These are phyloP conservation scores for Nemotelus nigrinus DNA, from an alignment of 2,888 invertebrate genomes.

Conservation along the genomic window DNA sequence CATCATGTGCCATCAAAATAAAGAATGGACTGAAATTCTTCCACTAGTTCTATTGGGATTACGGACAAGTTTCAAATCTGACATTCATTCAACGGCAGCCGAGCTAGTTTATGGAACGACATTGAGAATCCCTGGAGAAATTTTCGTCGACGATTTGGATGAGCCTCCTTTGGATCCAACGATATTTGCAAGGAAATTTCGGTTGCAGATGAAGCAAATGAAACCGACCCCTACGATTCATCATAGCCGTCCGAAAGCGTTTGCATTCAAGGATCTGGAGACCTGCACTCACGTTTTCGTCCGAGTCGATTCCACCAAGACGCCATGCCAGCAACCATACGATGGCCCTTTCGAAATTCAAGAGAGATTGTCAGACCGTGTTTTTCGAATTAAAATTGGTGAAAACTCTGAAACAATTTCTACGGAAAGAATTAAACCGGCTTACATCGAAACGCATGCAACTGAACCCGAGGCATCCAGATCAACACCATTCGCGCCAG, in stretches of 20 bases:
- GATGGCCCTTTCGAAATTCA: neutral
- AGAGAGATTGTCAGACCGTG: neutral
- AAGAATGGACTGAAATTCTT: neutral
- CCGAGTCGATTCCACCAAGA: neutral
- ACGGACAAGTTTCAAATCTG: neutral
- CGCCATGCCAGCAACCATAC: neutral
- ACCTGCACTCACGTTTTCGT: slow-evolving; percentile 2
- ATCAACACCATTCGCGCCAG: no score
- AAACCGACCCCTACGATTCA: neutral
- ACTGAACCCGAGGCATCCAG: no score
- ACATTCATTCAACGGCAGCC: neutral
- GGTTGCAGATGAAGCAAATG: neutral
- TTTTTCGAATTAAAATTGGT: neutral
- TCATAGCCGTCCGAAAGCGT: neutral
- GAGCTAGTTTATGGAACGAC: no score
- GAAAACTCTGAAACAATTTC: neutral
- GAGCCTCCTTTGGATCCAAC: neutral
- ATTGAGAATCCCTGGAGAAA: no score
- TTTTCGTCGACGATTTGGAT: slow-evolving; percentile 1
- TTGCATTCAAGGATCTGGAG: neutral
- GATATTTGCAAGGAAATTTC: neutral
- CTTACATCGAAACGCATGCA: no score
- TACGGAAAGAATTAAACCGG: neutral
- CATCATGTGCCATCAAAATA: slow-evolving; percentile 7
- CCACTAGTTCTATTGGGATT: neutral